These are phyloP conservation scores for Anabas testudineus DNA, from an alignment of 2,797 vertebrate genomes.

Conservation along the genomic window DNA sequence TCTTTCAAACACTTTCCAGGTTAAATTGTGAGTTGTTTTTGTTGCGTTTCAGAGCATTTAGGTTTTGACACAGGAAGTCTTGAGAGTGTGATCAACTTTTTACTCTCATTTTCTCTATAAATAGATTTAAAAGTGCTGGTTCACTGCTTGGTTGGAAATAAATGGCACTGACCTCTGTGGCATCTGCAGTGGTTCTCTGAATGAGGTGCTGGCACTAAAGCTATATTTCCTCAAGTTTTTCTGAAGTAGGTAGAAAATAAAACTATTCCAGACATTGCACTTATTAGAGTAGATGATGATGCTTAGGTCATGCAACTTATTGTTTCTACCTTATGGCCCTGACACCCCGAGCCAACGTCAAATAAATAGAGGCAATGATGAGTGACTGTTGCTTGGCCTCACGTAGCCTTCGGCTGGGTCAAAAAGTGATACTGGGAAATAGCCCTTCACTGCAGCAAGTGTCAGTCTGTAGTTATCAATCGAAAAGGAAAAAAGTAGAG, in stretches of 20 bases:
- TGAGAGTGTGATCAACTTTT: conserved; percentile 4
- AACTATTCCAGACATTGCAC: not conserved
- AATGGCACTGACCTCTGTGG: conserved; percentile 23
- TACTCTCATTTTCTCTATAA: conserved; percentile 12
- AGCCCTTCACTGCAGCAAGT: no score
- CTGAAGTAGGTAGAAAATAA: conserved; percentile 1
- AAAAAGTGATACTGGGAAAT: no score
- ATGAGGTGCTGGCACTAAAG: not conserved
- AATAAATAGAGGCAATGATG: no score
- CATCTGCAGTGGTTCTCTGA: conserved; percentile 8
- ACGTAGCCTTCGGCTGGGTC: no score
- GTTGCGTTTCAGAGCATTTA: conserved; percentile 12
- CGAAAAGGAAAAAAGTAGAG: no score
- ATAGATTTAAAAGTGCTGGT: conserved; percentile 23
- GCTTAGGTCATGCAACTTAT: not conserved
- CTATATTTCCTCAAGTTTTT: conserved; percentile 8
- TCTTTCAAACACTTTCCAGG: not conserved
- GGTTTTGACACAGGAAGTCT: conserved; percentile 15
- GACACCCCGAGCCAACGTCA: no score
- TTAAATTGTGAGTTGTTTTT: not conserved
- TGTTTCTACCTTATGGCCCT: not conserved
- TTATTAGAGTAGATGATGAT: not conserved
- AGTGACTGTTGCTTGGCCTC: no score
- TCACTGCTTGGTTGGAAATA: conserved; percentile 17
- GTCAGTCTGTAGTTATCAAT: no score